phyloP scores from a whole-genome alignment of 2,797 vertebrate genomes.

The Petrocephalus schoutedeni region DNA sequence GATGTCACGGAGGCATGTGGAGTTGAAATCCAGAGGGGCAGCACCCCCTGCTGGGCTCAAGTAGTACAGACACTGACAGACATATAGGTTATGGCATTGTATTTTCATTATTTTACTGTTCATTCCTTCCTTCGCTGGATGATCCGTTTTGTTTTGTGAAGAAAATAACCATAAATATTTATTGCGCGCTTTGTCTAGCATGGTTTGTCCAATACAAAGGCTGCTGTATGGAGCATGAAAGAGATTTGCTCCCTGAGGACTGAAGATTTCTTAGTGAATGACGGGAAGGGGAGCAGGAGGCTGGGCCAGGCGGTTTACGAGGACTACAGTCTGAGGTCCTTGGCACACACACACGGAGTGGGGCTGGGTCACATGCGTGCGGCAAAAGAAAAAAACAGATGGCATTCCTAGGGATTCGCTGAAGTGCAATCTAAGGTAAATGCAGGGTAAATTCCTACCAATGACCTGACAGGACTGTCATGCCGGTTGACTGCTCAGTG shows the following conservation, averaged over 20 bases:
- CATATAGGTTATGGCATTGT: background rate
- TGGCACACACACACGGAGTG: background rate
- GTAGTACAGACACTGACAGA: background rate
- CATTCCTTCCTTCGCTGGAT: background rate
- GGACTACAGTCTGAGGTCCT: background rate
- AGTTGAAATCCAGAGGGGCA: constrained; percentile 1
- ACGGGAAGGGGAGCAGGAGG: background rate
- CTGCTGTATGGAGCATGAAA: background rate
- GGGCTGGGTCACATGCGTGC: background rate
- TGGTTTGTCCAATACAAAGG: background rate
- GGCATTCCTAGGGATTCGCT: background rate
- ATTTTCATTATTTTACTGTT: background rate
- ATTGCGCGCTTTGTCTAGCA: background rate
- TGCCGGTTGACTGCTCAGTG: background rate
- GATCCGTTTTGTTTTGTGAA: background rate
- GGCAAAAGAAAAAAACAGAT: background rate
- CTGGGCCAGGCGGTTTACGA: background rate
- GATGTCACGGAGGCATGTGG: background rate
- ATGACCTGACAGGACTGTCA: background rate
- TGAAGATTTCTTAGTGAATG: background rate
- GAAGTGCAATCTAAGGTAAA: background rate
- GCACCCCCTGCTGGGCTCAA: background rate
- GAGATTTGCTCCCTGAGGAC: background rate
- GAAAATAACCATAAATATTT: constrained; percentile 22
- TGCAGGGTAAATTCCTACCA: background rate